Evolutionary conservation across 2,113 vertebrate genomes (phyloP).

Genomic region (Cichladusa arquata): DNA sequence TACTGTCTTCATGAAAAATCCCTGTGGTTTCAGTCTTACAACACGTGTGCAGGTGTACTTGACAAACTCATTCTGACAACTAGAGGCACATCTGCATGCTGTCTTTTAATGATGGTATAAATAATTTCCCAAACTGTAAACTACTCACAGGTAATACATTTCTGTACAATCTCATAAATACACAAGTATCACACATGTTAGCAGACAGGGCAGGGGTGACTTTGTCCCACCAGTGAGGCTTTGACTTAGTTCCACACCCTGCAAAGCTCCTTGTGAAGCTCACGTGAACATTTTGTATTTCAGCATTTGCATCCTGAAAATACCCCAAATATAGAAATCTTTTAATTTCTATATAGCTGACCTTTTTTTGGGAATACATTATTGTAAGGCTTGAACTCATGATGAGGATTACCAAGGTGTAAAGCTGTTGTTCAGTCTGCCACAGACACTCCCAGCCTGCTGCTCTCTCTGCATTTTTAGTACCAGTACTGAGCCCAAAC

Average conservation of each 20-base stretch:
- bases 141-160: background rate
- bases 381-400: background rate
- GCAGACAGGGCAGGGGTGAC: background rate
- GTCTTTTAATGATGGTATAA: conserved; percentile 29
- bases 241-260: background rate
- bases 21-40: background rate
- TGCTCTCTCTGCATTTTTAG: background rate
- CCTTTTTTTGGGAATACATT: background rate
- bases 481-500: rapidly evolving
- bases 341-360: background rate
- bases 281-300: rapidly evolving
- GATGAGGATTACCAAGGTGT: rapidly evolving
- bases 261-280: background rate
- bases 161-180: background rate
- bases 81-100: background rate
- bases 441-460: background rate
- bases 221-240: background rate
- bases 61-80: background rate
- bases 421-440: background rate
- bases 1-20: background rate
- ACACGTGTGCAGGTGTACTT: background rate
- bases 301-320: background rate
- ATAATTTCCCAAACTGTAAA: background rate
- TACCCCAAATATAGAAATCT: background rate
- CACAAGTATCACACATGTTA: background rate